Percentiles rank a stretch among this genome's conserved stretches.
phyloP scores from a whole-genome alignment of 1,140 invertebrate species.

The Philotrypesis tridentata region DNA sequence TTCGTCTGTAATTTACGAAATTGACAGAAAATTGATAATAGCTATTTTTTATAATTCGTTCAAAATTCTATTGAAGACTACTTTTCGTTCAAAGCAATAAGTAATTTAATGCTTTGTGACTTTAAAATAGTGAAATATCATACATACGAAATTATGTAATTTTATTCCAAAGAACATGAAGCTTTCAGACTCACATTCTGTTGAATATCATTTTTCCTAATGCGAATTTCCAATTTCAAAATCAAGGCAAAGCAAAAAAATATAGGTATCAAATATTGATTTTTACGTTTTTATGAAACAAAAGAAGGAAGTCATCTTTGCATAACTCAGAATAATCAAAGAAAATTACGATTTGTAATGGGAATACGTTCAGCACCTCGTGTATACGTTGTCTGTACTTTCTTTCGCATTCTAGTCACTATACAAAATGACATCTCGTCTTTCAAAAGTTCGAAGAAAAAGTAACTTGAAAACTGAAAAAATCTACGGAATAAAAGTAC shows the following conservation, averaged over 20 bases:
- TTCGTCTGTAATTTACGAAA: not conserved
- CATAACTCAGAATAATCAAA: not conserved
- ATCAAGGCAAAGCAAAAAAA: not conserved
- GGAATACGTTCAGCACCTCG: not conserved
- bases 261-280: constrained; percentile 8
- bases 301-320: not conserved
- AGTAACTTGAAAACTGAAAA: constrained; percentile 2
- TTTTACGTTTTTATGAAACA: constrained; percentile 7
- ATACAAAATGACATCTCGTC: constrained; percentile 15
- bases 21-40: constrained; percentile 11
- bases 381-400: constrained; percentile 5
- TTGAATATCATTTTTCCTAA: not conserved
- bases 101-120: not conserved
- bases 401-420: constrained; percentile 42
- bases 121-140: not conserved
- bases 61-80: not conserved
- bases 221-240: not conserved
- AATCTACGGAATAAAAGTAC: constrained; percentile 10
- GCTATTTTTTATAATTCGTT: constrained; percentile 7
- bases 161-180: not conserved
- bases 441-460: constrained; percentile 24
- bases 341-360: not conserved
- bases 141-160: not conserved
- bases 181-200: not conserved
- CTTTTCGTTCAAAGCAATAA: constrained; percentile 13